phyloP scores from a whole-genome alignment of 2,113 vertebrate genomes.

The Saiga tatarica region DNA sequence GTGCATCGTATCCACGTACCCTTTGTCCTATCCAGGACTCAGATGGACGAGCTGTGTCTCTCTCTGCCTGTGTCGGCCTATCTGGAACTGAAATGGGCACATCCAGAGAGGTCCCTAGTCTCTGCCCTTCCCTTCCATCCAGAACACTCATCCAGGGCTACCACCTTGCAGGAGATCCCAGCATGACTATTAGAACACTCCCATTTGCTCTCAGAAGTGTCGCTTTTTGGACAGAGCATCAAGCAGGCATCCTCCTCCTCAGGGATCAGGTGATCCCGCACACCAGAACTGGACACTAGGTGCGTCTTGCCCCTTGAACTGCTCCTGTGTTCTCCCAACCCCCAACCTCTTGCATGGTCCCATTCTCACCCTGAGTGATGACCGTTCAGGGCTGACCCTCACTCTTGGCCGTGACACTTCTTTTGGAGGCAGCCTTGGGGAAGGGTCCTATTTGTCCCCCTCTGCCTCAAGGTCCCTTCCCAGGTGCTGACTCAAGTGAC shows the following conservation, averaged over 20 bases:
- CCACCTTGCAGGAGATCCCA: fast-evolving
- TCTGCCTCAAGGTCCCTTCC: too few relatives aligned
- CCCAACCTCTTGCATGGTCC: too few relatives aligned
- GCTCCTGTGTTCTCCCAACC: too few relatives aligned
- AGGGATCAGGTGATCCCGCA: fast-evolving
- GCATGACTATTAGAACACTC: fast-evolving
- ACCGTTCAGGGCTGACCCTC: neutral
- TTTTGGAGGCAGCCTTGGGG: neutral
- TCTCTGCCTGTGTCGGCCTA: neutral
- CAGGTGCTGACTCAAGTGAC: neutral
- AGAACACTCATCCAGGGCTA: fast-evolving
- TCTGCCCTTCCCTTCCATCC: neutral
- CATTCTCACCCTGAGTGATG: neutral
- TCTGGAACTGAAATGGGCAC: neutral
- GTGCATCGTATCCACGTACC: fast-evolving
- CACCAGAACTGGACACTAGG: fast-evolving
- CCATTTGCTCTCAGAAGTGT: neutral
- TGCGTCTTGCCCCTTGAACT: fast-evolving
- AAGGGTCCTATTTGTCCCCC: neutral
- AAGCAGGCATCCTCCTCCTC: neutral
- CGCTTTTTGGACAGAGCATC: neutral
- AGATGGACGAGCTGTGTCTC: fast-evolving
- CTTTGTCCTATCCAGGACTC: fast-evolving
- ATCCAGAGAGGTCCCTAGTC: fast-evolving
- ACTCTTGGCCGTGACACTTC: neutral